Conservation (phyloP, 2,113 vertebrate species). For the Pedetes capensis region DNA sequence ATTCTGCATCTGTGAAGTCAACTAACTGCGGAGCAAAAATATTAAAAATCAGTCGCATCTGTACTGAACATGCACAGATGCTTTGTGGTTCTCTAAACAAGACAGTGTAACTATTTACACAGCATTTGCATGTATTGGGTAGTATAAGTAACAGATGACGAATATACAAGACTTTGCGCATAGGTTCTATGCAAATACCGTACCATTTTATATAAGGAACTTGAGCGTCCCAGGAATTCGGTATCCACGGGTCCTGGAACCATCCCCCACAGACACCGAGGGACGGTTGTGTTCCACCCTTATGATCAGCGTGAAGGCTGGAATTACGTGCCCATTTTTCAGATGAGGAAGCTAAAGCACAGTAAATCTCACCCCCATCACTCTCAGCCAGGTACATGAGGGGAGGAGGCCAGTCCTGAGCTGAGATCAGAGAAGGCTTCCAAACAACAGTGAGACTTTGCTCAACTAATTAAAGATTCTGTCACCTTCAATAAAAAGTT, state of each 20-base stretch:
- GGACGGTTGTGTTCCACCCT: neutral
- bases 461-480: rapidly evolving
- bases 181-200: neutral
- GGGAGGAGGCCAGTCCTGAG: neutral
- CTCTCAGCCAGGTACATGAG: neutral
- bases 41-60: neutral
- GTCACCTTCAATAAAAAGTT: too few relatives aligned
- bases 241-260: neutral
- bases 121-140: neutral
- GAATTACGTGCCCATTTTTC: neutral
- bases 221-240: neutral
- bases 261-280: neutral
- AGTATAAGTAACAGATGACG: neutral
- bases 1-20: neutral
- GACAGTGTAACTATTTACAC: too few relatives aligned
- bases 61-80: neutral
- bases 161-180: neutral
- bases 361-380: neutral
- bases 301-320: neutral
- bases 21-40: neutral
- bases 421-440: neutral
- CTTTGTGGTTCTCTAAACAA: neutral
- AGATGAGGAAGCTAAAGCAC: neutral
- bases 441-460: neutral
- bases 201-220: neutral